Percentiles rank a stretch among this genome's conserved stretches.
Conservation (phyloP, 2,888 invertebrate genomes). For the Linnaemya vulpina region DNA sequence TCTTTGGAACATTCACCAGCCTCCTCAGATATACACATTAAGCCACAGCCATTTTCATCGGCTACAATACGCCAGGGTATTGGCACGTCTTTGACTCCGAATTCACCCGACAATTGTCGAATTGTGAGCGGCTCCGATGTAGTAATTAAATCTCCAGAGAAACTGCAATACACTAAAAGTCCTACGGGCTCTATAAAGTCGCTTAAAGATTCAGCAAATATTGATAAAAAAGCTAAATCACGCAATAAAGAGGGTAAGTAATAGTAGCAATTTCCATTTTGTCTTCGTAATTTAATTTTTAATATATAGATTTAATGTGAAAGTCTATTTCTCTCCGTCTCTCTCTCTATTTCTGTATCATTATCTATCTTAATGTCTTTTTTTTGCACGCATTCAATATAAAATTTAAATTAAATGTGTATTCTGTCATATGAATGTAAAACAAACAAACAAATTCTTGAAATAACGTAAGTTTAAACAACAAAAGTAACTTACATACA, state of each 20-base stretch:
- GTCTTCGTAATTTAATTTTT: constrained; percentile 12
- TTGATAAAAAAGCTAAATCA: constrained; percentile 81
- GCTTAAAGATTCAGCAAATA: constrained; percentile 83
- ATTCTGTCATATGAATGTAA: constrained; percentile 72
- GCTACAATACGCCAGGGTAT: constrained; percentile 82
- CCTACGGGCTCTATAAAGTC: constrained; percentile 85
- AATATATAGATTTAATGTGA: constrained; percentile 61
- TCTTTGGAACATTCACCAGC: constrained; percentile 76
- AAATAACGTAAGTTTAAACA: constrained; percentile 63
- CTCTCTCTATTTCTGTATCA: constrained; percentile 12
- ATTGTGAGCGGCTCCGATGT: constrained; percentile 79
- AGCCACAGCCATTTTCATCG: constrained; percentile 79
- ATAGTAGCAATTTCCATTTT: constrained; percentile 2
- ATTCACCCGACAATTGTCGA: constrained; percentile 81
- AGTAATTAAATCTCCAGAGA: constrained; percentile 79
- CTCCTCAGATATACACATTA: constrained; percentile 75
- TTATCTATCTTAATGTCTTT: constrained; percentile 54
- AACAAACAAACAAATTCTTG: constrained; percentile 39
- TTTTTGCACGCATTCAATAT: constrained; percentile 68
- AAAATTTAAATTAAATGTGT: constrained; percentile 51
- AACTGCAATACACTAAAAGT: constrained; percentile 83
- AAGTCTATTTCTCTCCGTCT: constrained; percentile 52
- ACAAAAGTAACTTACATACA: constrained; percentile 15
- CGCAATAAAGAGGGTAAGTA: constrained; percentile 83
- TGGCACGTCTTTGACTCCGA: constrained; percentile 81